Evolutionary conservation across 2,888 invertebrate species (phyloP).

Genomic region (Zygogramma bicolorata): DNA sequence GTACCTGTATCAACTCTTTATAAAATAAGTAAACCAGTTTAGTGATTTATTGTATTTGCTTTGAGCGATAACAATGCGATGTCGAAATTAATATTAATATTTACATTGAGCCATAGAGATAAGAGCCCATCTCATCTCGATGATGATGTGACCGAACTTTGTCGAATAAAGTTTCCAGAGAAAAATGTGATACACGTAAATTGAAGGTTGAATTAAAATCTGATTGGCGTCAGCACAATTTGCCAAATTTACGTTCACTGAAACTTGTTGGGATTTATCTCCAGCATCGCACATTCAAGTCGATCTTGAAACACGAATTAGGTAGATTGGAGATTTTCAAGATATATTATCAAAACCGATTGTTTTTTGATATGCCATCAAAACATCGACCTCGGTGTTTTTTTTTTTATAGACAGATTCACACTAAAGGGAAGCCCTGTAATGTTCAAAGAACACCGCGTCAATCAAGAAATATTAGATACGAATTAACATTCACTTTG

Average conservation of each 20-base stretch:
- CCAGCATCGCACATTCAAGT: too few relatives aligned
- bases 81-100: slow-evolving; percentile 51
- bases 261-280: too few relatives aligned
- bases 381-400: too few relatives aligned
- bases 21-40: slow-evolving; percentile 15
- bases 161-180: slow-evolving; percentile 3
- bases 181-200: slow-evolving; percentile 3
- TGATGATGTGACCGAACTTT: slow-evolving; percentile 6
- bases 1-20: slow-evolving; percentile 28
- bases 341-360: too few relatives aligned
- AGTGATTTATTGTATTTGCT: slow-evolving; percentile 40
- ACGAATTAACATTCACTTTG: too few relatives aligned
- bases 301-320: too few relatives aligned
- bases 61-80: slow-evolving; percentile 19
- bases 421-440: too few relatives aligned
- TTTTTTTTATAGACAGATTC: too few relatives aligned
- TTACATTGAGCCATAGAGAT: slow-evolving; percentile 43
- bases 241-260: not conserved
- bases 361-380: too few relatives aligned
- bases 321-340: too few relatives aligned
- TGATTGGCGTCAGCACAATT: not conserved
- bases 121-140: slow-evolving; percentile 25
- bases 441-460: too few relatives aligned
- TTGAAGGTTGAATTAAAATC: slow-evolving; percentile 9
- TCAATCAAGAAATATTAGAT: too few relatives aligned